These are phyloP conservation scores for Pangasianodon hypophthalmus DNA, from an alignment of 2,113 vertebrate species.

Conservation along the genomic window DNA sequence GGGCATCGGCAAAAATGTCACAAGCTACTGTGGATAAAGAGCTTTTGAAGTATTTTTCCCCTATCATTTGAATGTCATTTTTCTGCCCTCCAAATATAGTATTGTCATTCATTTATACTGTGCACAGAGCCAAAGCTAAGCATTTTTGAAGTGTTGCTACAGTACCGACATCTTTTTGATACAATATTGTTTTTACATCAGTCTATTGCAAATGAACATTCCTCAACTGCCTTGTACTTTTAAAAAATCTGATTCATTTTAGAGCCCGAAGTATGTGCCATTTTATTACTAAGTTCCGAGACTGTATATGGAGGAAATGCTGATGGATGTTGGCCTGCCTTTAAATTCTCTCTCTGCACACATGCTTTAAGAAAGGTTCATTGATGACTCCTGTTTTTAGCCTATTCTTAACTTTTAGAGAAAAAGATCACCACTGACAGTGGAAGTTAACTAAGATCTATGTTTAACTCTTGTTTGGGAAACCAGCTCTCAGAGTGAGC, in stretches of 20 bases:
- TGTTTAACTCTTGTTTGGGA: not conserved
- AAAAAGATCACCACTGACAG: not conserved
- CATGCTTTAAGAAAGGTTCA: not conserved
- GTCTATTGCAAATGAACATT: slow-evolving; percentile 11
- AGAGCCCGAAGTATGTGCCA: not conserved
- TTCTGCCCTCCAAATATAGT: not conserved
- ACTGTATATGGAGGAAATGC: slow-evolving; percentile 16
- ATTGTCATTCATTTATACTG: not conserved
- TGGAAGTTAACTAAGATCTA: not conserved
- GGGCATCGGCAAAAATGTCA: slow-evolving; percentile 17
- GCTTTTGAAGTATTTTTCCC: slow-evolving; percentile 30
- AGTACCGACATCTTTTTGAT: slow-evolving; percentile 12
- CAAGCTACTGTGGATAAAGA: slow-evolving; percentile 29
- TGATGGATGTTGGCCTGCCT: not conserved
- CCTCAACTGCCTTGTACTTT: not conserved
- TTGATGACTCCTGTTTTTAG: not conserved
- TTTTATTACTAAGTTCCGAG: not conserved
- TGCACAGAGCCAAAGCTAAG: slow-evolving; percentile 24
- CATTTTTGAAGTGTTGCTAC: slow-evolving; percentile 19
- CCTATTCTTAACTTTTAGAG: not conserved
- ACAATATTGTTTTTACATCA: slow-evolving; percentile 29
- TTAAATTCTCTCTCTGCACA: slow-evolving; percentile 15
- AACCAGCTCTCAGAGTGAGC: not conserved
- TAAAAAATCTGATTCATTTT: not conserved
- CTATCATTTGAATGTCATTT: slow-evolving; percentile 1